These are phyloP conservation scores for Centroberyx gerrardi DNA, from an alignment of 2,797 vertebrate species.

Conservation along the genomic window DNA sequence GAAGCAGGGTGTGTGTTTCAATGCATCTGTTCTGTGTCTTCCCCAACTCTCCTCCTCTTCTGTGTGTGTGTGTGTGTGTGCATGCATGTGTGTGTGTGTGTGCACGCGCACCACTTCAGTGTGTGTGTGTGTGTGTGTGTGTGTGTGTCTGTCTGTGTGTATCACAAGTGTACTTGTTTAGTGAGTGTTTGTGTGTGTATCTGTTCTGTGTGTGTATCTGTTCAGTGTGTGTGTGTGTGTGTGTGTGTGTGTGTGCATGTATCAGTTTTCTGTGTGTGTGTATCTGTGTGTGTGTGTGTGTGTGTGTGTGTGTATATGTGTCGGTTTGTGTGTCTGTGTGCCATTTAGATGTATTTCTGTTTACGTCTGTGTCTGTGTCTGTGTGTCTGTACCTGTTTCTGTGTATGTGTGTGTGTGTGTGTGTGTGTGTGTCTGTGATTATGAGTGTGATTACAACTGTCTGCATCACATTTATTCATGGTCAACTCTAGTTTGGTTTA, in stretches of 20 bases:
- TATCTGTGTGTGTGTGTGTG: background rate
- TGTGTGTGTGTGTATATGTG: background rate
- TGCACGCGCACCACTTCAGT: too few species aligned
- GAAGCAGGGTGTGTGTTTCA: background rate
- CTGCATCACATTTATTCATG: too few species aligned
- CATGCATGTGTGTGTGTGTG: slow-evolving; percentile 30
- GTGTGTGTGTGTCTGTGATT: background rate
- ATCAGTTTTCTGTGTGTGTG: background rate
- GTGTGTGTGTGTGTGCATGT: background rate
- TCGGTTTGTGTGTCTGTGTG: background rate
- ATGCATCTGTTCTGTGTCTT: slow-evolving; percentile 14
- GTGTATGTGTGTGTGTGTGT: background rate
- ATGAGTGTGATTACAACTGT: too few species aligned
- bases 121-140: slow-evolving; percentile 22
- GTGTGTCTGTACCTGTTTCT: background rate
- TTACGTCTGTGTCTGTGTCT: too few species aligned
- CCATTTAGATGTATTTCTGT: background rate
- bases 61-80: slow-evolving; percentile 29
- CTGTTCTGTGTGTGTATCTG: slow-evolving; percentile 14
- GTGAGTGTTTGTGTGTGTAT: slow-evolving; percentile 46
- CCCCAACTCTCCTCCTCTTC: background rate
- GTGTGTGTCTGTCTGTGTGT: slow-evolving; percentile 12
- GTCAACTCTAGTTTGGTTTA: too few species aligned
- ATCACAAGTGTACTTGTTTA: slow-evolving; percentile 13
- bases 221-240: slow-evolving; percentile 15